Percentiles rank a stretch among this genome's conserved stretches.
Conservation (phyloP, 2,888 invertebrate genomes). For the Prosapia bicincta region DNA sequence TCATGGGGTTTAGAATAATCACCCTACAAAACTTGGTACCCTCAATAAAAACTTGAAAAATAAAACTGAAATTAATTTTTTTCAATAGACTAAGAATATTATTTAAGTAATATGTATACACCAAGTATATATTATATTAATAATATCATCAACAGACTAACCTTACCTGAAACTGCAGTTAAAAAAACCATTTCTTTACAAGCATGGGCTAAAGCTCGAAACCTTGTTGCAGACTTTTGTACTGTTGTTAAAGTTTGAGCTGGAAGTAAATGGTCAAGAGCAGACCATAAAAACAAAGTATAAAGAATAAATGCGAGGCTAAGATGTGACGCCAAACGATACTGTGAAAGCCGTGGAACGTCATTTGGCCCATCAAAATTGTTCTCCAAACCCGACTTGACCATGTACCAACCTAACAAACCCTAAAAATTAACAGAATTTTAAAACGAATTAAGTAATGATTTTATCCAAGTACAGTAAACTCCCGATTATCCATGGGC, state of each 20-base stretch:
- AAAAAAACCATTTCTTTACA: constrained; percentile 86
- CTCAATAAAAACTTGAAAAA: no score
- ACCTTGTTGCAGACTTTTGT: constrained; percentile 44
- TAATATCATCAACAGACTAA: no score
- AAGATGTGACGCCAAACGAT: constrained; percentile 90
- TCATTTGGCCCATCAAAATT: constrained; percentile 75
- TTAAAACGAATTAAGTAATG: no score
- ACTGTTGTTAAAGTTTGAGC: constrained; percentile 46
- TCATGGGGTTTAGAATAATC: no score
- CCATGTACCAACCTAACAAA: constrained; percentile 99
- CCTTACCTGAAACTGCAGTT: constrained; percentile 74
- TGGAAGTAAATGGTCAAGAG: constrained; percentile 65
- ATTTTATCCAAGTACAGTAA: no score
- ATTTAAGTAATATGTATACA: no score
- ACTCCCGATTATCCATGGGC: no score
- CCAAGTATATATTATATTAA: no score
- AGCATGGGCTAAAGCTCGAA: constrained; percentile 65
- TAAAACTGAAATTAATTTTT: no score
- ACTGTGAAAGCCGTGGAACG: constrained; percentile 92
- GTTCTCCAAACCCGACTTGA: constrained; percentile 93
- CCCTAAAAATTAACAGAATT: constrained; percentile 59
- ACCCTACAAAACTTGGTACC: no score
- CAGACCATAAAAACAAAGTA: constrained; percentile 78
- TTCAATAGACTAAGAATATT: no score
- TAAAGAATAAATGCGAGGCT: constrained; percentile 88